These are phyloP conservation scores for Apostichopus japonicus DNA, from an alignment of 35 echinoderm and acorn worm species.

Conservation along the genomic window DNA sequence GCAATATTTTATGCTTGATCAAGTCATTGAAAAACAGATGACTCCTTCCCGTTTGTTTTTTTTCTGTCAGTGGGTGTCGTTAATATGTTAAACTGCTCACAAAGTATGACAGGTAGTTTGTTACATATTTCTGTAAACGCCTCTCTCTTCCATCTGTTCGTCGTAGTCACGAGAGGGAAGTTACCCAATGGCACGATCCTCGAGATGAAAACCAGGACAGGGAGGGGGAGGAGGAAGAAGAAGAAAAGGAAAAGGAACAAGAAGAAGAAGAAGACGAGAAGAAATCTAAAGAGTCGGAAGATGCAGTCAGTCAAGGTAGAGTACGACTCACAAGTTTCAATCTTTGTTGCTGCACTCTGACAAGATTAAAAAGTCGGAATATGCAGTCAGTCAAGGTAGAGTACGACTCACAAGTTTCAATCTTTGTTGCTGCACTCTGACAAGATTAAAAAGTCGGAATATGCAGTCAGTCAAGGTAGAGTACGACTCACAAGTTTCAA, in stretches of 20 bases:
- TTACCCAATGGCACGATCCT: conserved; percentile 96
- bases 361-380: not conserved
- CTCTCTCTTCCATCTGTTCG: not conserved
- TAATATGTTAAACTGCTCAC: too few species aligned
- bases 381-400: not conserved
- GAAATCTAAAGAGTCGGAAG: not conserved
- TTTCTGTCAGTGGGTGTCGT: too few species aligned
- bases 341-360: not conserved
- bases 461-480: not conserved
- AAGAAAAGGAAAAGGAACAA: conserved; percentile 46
- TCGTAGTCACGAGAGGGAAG: conserved; percentile 79
- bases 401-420: not conserved
- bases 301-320: conserved; percentile 5
- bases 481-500: not conserved
- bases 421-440: not conserved
- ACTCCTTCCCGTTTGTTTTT: too few species aligned
- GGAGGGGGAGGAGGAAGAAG: conserved; percentile 63
- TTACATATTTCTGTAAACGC: too few species aligned
- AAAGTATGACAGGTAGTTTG: too few species aligned
- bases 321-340: not conserved
- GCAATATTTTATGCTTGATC: too few species aligned
- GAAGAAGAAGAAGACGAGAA: conserved; percentile 63
- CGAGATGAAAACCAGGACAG: conserved; percentile 75
- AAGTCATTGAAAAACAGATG: too few species aligned
- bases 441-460: not conserved